Evolutionary conservation across 2,797 vertebrate genomes (phyloP).

Genomic region (Pipistrellus pipistrellus): DNA sequence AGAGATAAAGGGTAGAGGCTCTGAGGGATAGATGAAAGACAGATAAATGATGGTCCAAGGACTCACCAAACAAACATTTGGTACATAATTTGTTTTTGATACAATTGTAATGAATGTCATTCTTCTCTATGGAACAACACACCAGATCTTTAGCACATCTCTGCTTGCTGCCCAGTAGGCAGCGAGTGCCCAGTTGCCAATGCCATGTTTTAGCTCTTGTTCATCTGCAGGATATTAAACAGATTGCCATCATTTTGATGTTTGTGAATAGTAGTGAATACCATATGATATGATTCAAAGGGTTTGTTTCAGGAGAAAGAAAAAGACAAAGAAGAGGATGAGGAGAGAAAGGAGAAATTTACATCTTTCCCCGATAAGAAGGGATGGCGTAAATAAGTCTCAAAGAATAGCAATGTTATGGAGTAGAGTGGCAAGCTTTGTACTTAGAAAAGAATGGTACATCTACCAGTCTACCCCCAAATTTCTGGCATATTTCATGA

Average conservation of each 20-base stretch:
- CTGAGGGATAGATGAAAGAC: conserved; percentile 33
- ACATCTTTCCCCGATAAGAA: not conserved
- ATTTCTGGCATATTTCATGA: conserved; percentile 8
- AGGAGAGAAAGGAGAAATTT: not conserved
- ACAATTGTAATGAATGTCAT: conserved; percentile 63
- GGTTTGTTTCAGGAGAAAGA: conserved; percentile 50
- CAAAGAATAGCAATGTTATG: not conserved
- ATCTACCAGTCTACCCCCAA: not conserved
- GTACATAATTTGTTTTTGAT: conserved; percentile 73
- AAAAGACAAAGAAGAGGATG: not conserved
- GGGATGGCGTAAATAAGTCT: not conserved
- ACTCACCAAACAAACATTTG: conserved; percentile 72
- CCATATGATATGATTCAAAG: conserved; percentile 55
- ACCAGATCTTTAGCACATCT: conserved; percentile 63
- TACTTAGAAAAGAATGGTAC: not conserved
- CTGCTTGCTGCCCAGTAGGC: conserved; percentile 74
- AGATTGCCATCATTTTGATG: conserved; percentile 70
- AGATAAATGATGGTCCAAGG: conserved; percentile 49
- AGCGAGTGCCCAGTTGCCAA: conserved; percentile 59
- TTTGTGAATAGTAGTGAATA: conserved; percentile 73
- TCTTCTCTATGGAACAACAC: conserved; percentile 62
- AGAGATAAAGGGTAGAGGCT: not conserved
- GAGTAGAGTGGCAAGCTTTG: not conserved
- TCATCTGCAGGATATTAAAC: conserved; percentile 71
- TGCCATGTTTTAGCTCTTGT: conserved; percentile 55